Conservation (phyloP, 1,140 invertebrate species). For the Drosophila orena region DNA sequence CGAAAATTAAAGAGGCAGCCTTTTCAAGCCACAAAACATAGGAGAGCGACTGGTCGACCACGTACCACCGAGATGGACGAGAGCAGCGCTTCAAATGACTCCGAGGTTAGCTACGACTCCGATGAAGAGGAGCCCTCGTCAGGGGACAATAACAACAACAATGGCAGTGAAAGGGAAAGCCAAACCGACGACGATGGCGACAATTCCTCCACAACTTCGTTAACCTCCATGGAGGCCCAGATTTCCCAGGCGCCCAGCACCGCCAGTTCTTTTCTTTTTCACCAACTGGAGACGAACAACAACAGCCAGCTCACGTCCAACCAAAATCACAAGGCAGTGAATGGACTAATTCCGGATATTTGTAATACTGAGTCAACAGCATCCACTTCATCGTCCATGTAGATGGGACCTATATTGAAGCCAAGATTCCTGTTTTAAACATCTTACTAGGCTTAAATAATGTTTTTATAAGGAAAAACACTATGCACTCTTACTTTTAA, state of each 20-base stretch:
- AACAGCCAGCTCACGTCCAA: constrained; percentile 55
- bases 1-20: constrained; percentile 42
- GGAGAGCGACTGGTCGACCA: constrained; percentile 14
- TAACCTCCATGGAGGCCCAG: constrained; percentile 72
- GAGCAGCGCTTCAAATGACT: constrained; percentile 29
- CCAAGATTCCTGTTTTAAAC: background rate
- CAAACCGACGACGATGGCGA: constrained; percentile 3
- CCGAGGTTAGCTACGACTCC: constrained; percentile 11
- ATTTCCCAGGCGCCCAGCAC: constrained; percentile 65
- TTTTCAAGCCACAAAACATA: constrained; percentile 36
- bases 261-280: constrained; percentile 46
- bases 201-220: constrained; percentile 33
- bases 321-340: constrained; percentile 41
- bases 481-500: too few relatives aligned
- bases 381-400: constrained; percentile 44
- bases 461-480: constrained; percentile 2
- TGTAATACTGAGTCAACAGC: constrained; percentile 48
- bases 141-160: constrained; percentile 1
- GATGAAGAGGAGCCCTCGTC: constrained; percentile 9
- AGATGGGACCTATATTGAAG: constrained; percentile 1
- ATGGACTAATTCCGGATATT: constrained; percentile 19
- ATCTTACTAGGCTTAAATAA: background rate
- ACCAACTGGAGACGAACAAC: constrained; percentile 49
- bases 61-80: constrained; percentile 23
- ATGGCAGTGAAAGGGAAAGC: constrained; percentile 5